These are phyloP conservation scores for Cygnus buccinator DNA, from an alignment of 2,113 vertebrate genomes.

Conservation along the genomic window DNA sequence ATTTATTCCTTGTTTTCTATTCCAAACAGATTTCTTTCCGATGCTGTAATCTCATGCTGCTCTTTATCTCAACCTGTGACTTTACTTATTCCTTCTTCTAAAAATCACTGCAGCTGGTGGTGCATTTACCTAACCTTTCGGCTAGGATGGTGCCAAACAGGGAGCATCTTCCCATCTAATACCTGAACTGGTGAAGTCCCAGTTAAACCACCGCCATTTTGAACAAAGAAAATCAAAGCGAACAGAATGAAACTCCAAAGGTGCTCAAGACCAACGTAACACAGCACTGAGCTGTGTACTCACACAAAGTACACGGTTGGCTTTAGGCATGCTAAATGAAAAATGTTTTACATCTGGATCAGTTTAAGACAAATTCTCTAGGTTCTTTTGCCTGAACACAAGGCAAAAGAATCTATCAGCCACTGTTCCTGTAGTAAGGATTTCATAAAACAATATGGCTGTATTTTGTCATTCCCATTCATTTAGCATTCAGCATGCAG, in stretches of 20 bases:
- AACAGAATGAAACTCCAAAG: slow-evolving; percentile 18
- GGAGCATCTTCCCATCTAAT: neutral
- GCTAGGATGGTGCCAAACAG: neutral
- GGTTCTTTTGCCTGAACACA: neutral
- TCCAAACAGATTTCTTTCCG: slow-evolving; percentile 5
- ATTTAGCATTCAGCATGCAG: neutral
- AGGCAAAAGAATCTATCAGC: neutral
- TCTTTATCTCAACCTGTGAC: slow-evolving; percentile 26
- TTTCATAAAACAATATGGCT: neutral
- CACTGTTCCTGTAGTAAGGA: neutral
- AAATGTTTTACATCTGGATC: neutral
- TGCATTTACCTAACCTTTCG: neutral
- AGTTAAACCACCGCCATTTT: neutral
- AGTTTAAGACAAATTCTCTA: neutral
- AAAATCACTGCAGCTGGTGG: slow-evolving; percentile 15
- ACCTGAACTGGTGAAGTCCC: neutral
- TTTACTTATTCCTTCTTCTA: slow-evolving; percentile 17
- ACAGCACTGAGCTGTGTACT: neutral
- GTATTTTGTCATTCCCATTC: neutral
- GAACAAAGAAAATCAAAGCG: neutral
- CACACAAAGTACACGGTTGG: neutral
- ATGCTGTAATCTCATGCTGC: slow-evolving; percentile 24
- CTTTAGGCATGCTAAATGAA: neutral
- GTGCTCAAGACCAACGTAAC: neutral
- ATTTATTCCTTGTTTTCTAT: slow-evolving; percentile 48